These are phyloP conservation scores for Phasia obesa DNA, from an alignment of 2,888 invertebrate genomes.

Conservation along the genomic window DNA sequence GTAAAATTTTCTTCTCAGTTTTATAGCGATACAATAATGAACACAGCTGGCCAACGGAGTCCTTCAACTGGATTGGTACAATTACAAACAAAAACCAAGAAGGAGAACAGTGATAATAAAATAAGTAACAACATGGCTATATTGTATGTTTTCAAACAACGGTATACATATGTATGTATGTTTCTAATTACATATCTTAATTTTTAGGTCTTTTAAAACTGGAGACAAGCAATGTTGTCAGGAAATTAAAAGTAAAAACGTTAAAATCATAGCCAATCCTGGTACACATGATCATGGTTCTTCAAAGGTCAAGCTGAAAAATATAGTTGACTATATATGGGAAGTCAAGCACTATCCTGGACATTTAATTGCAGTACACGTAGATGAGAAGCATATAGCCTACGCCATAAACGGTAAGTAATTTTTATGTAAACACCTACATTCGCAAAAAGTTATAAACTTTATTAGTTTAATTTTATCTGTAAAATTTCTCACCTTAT, in stretches of 20 bases:
- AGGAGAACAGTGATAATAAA: slow-evolving; percentile 32
- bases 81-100: slow-evolving; percentile 58
- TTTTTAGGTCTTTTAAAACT: slow-evolving; percentile 77
- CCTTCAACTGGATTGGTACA: slow-evolving; percentile 1
- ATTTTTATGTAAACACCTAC: neutral
- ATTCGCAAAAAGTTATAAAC: neutral
- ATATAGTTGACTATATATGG: slow-evolving; percentile 96
- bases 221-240: slow-evolving; percentile 79
- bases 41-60: slow-evolving; percentile 31
- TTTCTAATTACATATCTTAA: no score
- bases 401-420: slow-evolving; percentile 93
- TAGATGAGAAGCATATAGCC: slow-evolving; percentile 92
- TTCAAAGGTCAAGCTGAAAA: slow-evolving; percentile 94
- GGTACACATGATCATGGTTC: slow-evolving; percentile 91
- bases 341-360: slow-evolving; percentile 94
- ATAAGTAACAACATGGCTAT: slow-evolving; percentile 36
- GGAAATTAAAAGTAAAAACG: slow-evolving; percentile 83
- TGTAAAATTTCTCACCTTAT: no score
- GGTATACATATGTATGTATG: no score
- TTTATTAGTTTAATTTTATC: neutral
- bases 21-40: slow-evolving; percentile 27
- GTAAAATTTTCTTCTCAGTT: neutral
- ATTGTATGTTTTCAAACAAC: slow-evolving; percentile 39
- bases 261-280: slow-evolving; percentile 87
- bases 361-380: slow-evolving; percentile 93